Conservation (phyloP, 2,888 invertebrate species). For the Cosmopolites sordidus region DNA sequence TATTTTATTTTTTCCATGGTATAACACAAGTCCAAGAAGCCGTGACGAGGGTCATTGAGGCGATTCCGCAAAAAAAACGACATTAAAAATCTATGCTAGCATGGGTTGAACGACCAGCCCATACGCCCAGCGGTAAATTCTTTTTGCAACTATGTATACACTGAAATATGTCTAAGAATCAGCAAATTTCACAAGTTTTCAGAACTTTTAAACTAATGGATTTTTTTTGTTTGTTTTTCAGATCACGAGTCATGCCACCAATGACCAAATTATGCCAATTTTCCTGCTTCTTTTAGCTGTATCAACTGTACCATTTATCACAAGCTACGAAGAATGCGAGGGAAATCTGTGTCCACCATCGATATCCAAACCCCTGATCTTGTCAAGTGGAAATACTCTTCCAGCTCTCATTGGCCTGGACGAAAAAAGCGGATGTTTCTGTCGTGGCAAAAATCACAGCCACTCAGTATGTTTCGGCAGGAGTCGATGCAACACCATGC, state of each 20-base stretch:
- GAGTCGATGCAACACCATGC: constrained; percentile 52
- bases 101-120: too few relatives aligned
- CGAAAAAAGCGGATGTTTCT: constrained; percentile 48
- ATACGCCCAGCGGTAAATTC: too few relatives aligned
- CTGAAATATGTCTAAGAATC: too few relatives aligned
- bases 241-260: constrained; percentile 10
- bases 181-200: too few relatives aligned
- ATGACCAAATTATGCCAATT: constrained; percentile 5
- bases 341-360: constrained; percentile 9
- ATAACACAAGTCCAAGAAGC: too few relatives aligned
- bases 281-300: constrained; percentile 3
- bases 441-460: constrained; percentile 47
- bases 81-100: too few relatives aligned
- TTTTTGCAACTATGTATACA: too few relatives aligned
- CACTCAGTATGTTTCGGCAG: constrained; percentile 55
- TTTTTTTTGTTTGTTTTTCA: too few relatives aligned
- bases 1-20: too few relatives aligned
- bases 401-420: constrained; percentile 21
- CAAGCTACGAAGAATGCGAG: constrained; percentile 8
- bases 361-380: constrained; percentile 3
- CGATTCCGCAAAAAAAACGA: too few relatives aligned
- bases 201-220: too few relatives aligned
- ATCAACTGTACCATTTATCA: neutral
- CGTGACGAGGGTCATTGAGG: too few relatives aligned
- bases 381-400: neutral